A percentile compares a stretch with the other conserved stretches of the same genome.
Conservation (phyloP, 2,113 vertebrate genomes). For the Kryptolebias marmoratus region DNA sequence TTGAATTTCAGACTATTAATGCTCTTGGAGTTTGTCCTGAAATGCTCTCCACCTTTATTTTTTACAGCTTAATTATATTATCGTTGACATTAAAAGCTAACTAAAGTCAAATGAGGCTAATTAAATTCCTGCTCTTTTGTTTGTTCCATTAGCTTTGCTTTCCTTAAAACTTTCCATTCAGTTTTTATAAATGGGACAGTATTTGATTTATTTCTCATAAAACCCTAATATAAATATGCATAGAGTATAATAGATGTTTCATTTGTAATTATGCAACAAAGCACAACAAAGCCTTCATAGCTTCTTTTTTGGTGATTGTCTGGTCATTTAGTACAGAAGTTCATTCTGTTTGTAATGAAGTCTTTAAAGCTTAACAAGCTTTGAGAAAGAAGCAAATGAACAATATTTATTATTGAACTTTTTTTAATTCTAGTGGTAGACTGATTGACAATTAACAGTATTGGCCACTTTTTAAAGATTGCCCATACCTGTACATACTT, state of each 20-base stretch:
- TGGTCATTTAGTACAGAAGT: constrained; percentile 26
- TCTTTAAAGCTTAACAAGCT: constrained; percentile 1
- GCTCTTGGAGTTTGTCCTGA: too few species aligned
- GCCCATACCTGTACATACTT: too few species aligned
- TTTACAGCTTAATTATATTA: too few species aligned
- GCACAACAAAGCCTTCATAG: constrained; percentile 13
- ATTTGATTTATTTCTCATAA: constrained; percentile 7
- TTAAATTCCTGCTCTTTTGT: constrained; percentile 1
- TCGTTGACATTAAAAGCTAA: not conserved
- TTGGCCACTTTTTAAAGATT: too few species aligned
- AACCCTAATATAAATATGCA: not conserved
- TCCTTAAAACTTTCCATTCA: not conserved
- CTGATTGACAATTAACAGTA: too few species aligned
- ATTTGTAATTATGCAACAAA: constrained; percentile 33
- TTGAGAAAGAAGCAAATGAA: not conserved
- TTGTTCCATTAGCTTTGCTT: constrained; percentile 2
- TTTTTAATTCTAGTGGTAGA: too few species aligned
- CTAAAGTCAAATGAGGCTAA: constrained; percentile 16
- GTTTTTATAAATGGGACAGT: not conserved
- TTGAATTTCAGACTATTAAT: too few species aligned
- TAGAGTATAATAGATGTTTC: not conserved
- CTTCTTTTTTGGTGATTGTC: constrained; percentile 22
- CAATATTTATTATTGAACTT: not conserved
- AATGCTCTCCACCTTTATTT: too few species aligned
- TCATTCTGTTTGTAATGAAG: constrained; percentile 9